Evolutionary conservation across 1,140 invertebrate species (phyloP).

Genomic region (Subanguina moxae): DNA sequence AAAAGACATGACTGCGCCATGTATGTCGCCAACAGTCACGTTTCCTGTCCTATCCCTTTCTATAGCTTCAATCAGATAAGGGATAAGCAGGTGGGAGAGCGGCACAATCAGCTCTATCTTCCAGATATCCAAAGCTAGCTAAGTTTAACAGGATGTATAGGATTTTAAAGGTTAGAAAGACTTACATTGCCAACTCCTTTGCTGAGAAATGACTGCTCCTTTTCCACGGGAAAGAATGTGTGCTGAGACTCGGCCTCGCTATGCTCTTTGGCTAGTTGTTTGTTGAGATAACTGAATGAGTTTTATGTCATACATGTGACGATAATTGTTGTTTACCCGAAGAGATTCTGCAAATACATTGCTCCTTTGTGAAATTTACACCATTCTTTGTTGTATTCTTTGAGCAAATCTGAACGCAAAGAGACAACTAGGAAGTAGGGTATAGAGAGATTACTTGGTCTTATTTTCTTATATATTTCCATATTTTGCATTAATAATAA

Average conservation of each 20-base stretch:
- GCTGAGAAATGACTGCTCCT: conserved; percentile 8
- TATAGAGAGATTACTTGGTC: background rate
- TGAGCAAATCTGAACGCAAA: conserved; percentile 32
- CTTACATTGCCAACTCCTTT: conserved; percentile 44
- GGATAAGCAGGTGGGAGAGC: conserved; percentile 33
- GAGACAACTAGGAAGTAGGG: conserved; percentile 10
- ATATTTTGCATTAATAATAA: too few species aligned
- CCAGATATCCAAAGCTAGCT: conserved; percentile 53
- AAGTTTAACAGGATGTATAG: too few species aligned
- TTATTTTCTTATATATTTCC: too few species aligned
- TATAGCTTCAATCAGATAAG: conserved; percentile 27
- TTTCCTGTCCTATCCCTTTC: conserved; percentile 32
- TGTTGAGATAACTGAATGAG: conserved; percentile 45
- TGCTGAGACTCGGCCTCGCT: conserved; percentile 30
- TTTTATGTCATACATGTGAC: background rate
- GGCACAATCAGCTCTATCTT: conserved; percentile 35
- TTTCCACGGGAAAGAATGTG: conserved; percentile 24
- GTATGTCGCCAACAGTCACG: conserved; percentile 22
- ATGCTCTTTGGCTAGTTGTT: conserved; percentile 44
- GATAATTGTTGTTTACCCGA: conserved; percentile 33
- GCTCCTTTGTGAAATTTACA: conserved; percentile 38
- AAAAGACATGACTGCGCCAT: conserved; percentile 47
- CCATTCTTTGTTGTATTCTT: conserved; percentile 48
- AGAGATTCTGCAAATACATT: conserved; percentile 43
- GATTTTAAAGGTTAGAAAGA: conserved; percentile 26